Percentiles rank a stretch among this genome's conserved stretches.
Evolutionary conservation across 2,113 vertebrate genomes (phyloP).

Genomic region (Calypte anna): DNA sequence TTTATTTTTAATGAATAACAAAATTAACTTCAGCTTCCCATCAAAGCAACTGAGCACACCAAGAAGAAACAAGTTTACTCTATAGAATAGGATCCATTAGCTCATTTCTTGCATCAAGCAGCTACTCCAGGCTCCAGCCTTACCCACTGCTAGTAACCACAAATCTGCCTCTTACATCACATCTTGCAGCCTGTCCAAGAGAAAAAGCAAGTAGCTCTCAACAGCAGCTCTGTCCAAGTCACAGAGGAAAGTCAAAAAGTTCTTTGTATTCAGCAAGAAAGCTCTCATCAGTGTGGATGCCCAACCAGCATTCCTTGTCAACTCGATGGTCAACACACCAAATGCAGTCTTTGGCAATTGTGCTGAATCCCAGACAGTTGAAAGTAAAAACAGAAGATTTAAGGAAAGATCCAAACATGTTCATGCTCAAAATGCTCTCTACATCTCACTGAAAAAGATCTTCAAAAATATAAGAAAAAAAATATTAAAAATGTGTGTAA

Average conservation of each 20-base stretch:
- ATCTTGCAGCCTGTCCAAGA: constrained; percentile 32
- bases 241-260: constrained; percentile 26
- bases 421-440: background rate
- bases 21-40: background rate
- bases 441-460: background rate
- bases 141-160: constrained; percentile 15
- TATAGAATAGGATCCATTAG: background rate
- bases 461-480: background rate
- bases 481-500: background rate
- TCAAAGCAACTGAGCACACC: background rate
- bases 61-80: background rate
- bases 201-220: background rate
- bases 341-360: background rate
- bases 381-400: background rate
- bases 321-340: background rate
- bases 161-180: constrained; percentile 47
- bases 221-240: constrained; percentile 22
- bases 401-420: background rate
- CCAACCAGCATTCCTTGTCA: background rate
- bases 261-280: constrained; percentile 23
- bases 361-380: background rate
- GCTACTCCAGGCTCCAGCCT: constrained; percentile 10
- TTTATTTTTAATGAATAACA: constrained; percentile 1
- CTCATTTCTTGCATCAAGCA: background rate
- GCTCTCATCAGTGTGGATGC: background rate